These are phyloP conservation scores for Drosophila paramelanica DNA, from an alignment of 2,888 invertebrate genomes.

Conservation along the genomic window DNA sequence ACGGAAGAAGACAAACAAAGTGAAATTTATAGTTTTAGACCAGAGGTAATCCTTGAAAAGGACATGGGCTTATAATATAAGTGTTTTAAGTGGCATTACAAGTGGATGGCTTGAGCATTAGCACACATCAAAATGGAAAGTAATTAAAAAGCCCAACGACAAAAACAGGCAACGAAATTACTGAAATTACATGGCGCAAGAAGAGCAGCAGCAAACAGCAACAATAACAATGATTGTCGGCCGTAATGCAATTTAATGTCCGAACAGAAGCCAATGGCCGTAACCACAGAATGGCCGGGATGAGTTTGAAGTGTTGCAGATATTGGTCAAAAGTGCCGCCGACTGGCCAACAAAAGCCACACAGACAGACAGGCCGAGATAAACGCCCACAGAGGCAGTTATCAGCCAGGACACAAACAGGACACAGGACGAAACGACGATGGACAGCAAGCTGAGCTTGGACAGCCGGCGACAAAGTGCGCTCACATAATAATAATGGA, in stretches of 20 bases:
- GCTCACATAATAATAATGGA: constrained; percentile 79
- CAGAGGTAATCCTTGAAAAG: not conserved
- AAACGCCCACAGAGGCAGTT: constrained; percentile 64
- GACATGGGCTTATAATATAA: not conserved
- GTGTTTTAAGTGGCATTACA: constrained; percentile 17
- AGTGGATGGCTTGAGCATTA: constrained; percentile 40
- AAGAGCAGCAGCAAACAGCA: constrained; percentile 21
- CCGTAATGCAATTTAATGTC: constrained; percentile 76
- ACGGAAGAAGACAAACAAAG: too few relatives aligned
- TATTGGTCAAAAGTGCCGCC: constrained; percentile 74
- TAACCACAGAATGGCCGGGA: constrained; percentile 62
- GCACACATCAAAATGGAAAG: constrained; percentile 55
- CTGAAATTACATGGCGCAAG: constrained; percentile 55
- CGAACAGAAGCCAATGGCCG: constrained; percentile 51
- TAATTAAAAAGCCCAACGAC: constrained; percentile 55
- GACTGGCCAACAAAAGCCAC: constrained; percentile 52
- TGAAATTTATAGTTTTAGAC: not conserved
- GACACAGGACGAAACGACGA: constrained; percentile 13
- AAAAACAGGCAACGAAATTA: constrained; percentile 49
- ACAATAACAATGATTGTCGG: constrained; percentile 53
- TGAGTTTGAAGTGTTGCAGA: constrained; percentile 77
- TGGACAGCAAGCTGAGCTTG: constrained; percentile 33
- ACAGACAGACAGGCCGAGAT: constrained; percentile 40
- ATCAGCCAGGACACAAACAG: constrained; percentile 48
- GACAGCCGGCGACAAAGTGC: constrained; percentile 57